phyloP scores from a whole-genome alignment of 2,888 invertebrate species.

The Coleophora deauratella region DNA sequence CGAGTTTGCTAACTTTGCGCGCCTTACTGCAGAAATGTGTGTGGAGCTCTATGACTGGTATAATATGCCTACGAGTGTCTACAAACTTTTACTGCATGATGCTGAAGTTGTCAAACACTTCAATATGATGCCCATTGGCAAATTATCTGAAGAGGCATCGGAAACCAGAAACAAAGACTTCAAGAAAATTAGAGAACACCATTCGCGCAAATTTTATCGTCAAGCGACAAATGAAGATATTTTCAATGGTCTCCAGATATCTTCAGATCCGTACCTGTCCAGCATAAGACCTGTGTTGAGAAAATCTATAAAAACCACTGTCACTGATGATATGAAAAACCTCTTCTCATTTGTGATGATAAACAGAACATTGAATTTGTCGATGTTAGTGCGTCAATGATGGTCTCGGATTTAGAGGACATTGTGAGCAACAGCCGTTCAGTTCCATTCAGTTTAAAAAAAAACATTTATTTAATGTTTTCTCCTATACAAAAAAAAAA shows the following conservation, averaged over 20 bases:
- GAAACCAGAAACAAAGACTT: constrained; percentile 20
- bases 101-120: constrained; percentile 1
- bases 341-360: constrained; percentile 1
- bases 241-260: constrained; percentile 15
- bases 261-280: constrained; percentile 18
- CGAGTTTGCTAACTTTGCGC: background rate
- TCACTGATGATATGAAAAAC: constrained; percentile 1
- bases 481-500: too few species aligned
- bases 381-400: background rate
- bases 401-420: background rate
- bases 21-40: background rate
- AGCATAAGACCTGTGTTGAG: constrained; percentile 7
- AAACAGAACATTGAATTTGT: background rate
- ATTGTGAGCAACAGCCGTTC: too few species aligned
- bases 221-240: constrained; percentile 17
- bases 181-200: constrained; percentile 17
- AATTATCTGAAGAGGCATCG: constrained; percentile 24
- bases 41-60: constrained; percentile 21
- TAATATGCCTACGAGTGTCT: constrained; percentile 20
- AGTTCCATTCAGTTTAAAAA: too few species aligned
- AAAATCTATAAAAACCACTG: background rate
- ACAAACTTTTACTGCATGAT: constrained; percentile 14
- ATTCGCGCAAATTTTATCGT: constrained; percentile 18
- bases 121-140: constrained; percentile 21
- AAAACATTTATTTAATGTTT: too few species aligned